Evolutionary conservation across 2,888 invertebrate genomes (phyloP).

Genomic region (Drosophila rellima): DNA sequence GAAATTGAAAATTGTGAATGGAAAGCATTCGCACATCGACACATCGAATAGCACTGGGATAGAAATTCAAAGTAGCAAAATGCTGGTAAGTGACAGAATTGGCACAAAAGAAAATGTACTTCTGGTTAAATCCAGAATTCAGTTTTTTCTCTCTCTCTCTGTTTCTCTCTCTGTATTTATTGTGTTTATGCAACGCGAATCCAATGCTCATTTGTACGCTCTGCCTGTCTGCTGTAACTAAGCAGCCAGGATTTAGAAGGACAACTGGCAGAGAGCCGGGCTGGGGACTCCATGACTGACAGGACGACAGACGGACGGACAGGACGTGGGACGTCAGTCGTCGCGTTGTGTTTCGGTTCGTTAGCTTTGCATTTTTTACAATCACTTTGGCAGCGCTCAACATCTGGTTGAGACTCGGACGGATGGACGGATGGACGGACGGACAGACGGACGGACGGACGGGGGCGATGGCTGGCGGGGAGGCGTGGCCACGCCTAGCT

Average conservation of each 20-base stretch:
- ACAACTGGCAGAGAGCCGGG: conserved; percentile 13
- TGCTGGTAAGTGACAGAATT: conserved; percentile 44
- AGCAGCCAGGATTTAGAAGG: conserved; percentile 37
- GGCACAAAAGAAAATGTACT: conserved; percentile 27
- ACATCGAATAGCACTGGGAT: conserved; percentile 12
- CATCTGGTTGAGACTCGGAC: conserved; percentile 28
- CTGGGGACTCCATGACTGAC: conserved; percentile 25
- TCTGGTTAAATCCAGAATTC: conserved; percentile 13
- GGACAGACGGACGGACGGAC: no score
- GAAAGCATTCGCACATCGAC: conserved; percentile 70
- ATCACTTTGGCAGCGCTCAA: conserved; percentile 73
- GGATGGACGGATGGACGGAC: not conserved
- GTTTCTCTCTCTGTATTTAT: conserved; percentile 25
- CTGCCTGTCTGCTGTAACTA: conserved; percentile 34
- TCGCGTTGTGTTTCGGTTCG: conserved; percentile 81
- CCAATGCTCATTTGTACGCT: conserved; percentile 57
- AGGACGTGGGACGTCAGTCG: conserved; percentile 65
- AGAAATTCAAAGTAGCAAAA: conserved; percentile 73
- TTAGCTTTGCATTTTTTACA: conserved; percentile 79
- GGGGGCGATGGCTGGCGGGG: not conserved
- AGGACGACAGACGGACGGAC: conserved; percentile 33
- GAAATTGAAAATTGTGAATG: conserved; percentile 75
- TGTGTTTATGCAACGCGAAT: conserved; percentile 57
- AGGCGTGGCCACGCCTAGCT: conserved; percentile 43
- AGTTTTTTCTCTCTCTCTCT: not conserved